phyloP scores from a whole-genome alignment of 2,888 invertebrate species.

The Lagria hirta region DNA sequence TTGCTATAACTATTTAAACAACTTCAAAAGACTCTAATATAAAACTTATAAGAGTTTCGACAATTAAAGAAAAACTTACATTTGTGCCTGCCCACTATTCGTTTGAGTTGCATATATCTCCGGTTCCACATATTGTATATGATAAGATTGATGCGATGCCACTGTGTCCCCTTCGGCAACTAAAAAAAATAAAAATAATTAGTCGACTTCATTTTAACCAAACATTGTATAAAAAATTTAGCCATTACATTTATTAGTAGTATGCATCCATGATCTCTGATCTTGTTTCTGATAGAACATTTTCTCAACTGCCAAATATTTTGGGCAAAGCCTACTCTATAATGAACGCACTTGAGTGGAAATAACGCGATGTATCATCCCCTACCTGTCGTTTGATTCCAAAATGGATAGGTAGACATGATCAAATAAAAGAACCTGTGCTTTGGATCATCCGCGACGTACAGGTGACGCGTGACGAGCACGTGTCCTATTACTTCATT shows the following conservation, averaged over 20 bases:
- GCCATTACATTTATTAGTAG: constrained; percentile 20
- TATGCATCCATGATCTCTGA: constrained; percentile 25
- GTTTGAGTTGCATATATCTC: constrained; percentile 63
- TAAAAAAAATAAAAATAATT: constrained; percentile 37
- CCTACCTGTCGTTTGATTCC: constrained; percentile 22
- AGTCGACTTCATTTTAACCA: constrained; percentile 6
- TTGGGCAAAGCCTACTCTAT: constrained; percentile 27
- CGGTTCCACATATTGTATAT: constrained; percentile 76
- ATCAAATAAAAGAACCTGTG: constrained; percentile 36
- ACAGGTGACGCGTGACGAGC: constrained; percentile 43
- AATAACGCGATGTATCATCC: constrained; percentile 33
- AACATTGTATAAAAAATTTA: constrained; percentile 12
- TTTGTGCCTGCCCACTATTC: constrained; percentile 61
- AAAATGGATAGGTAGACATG: constrained; percentile 11
- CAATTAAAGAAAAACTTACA: constrained; percentile 53
- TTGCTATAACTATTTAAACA: no score
- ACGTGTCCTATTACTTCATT: constrained; percentile 38
- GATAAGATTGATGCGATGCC: constrained; percentile 62
- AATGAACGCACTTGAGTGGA: constrained; percentile 31
- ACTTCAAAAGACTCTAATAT: no score
- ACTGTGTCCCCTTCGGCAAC: constrained; percentile 62
- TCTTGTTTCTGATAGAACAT: constrained; percentile 28
- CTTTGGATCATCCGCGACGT: constrained; percentile 41
- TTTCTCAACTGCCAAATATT: constrained; percentile 21
- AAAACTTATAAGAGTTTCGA: no score